phyloP scores from a whole-genome alignment of 1,140 invertebrate genomes.

The Hylyphantes graminicola region DNA sequence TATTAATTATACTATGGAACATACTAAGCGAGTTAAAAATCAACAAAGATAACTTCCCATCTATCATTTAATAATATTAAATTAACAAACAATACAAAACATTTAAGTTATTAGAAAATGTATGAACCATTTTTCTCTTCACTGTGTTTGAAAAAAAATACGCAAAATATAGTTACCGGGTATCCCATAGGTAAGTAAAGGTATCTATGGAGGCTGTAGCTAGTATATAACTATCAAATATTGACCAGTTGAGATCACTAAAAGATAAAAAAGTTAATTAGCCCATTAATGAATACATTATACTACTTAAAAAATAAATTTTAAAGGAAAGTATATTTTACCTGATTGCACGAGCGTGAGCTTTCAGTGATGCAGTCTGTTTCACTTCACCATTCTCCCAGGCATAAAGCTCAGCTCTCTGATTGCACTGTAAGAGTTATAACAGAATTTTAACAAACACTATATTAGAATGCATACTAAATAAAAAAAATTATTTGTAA shows the following conservation, averaged over 20 bases:
- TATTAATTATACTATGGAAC: no score
- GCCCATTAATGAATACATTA: conserved; percentile 5
- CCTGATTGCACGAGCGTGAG: conserved; percentile 85
- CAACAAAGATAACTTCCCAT: no score
- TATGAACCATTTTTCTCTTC: not conserved
- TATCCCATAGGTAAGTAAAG: conserved; percentile 93
- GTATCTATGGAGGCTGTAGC: conserved; percentile 94
- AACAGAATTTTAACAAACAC: no score
- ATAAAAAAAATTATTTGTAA: no score
- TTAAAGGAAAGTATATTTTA: conserved; percentile 39
- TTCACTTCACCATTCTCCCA: conserved; percentile 77
- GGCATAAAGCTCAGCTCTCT: conserved; percentile 83
- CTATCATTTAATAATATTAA: no score
- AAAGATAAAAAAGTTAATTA: conserved; percentile 30
- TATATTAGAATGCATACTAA: no score
- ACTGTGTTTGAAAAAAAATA: not conserved
- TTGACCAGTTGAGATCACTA: conserved; percentile 93
- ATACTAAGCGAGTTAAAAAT: no score
- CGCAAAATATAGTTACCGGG: conserved; percentile 68
- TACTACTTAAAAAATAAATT: not conserved
- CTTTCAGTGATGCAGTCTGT: conserved; percentile 79
- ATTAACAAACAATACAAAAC: not conserved
- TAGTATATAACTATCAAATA: conserved; percentile 86
- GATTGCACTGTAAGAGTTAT: conserved; percentile 68
- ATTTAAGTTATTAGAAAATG: not conserved